phyloP scores from a whole-genome alignment of 2,797 vertebrate species.

The Danio tinwini region DNA sequence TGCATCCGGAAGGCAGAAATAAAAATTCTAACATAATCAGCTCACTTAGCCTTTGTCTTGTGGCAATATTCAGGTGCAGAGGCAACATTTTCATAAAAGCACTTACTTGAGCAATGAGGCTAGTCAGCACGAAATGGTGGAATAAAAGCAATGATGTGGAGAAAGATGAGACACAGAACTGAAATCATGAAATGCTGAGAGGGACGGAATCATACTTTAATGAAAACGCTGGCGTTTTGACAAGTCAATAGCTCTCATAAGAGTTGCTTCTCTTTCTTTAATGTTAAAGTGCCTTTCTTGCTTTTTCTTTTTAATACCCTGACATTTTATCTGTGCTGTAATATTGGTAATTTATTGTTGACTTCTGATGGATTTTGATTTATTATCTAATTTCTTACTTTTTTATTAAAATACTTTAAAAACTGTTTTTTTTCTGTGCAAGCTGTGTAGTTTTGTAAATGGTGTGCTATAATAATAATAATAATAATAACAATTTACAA shows the following conservation, averaged over 20 bases:
- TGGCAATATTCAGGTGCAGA: not conserved
- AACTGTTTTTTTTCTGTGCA: not conserved
- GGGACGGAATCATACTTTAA: not conserved
- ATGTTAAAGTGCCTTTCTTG: not conserved
- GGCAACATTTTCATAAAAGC: conserved; percentile 12
- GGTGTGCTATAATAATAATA: not conserved
- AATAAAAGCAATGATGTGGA: no score
- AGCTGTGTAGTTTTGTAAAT: not conserved
- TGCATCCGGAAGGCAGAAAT: no score
- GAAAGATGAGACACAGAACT: no score
- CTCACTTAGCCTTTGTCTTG: no score
- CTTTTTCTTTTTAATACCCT: not conserved
- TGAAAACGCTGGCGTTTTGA: conserved; percentile 6
- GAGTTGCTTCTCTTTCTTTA: not conserved
- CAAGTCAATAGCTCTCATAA: conserved; percentile 6
- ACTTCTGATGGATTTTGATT: not conserved
- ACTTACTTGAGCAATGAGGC: conserved; percentile 1
- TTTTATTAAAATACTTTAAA: not conserved
- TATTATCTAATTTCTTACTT: not conserved
- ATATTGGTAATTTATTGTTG: not conserved
- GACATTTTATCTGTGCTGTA: not conserved
- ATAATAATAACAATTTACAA: no score
- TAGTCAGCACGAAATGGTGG: not conserved
- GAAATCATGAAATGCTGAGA: not conserved
- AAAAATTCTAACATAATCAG: no score